Conservation (phyloP, 2,113 vertebrate species). For the Psophia crepitans region DNA sequence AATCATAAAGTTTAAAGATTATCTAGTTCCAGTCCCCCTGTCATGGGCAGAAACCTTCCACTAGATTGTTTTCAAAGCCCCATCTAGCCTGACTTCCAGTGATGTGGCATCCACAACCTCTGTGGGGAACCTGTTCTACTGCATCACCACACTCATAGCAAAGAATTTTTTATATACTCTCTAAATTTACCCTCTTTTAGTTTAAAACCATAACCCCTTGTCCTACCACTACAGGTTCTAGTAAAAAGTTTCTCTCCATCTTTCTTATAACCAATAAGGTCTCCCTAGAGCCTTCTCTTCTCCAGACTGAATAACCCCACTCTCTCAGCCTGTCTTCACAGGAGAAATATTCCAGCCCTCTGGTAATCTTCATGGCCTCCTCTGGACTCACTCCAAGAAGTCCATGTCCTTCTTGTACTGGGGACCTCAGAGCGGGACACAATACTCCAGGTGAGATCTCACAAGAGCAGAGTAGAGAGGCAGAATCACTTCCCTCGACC, state of each 20-base stretch:
- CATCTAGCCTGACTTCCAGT: background rate
- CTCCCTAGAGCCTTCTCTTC: background rate
- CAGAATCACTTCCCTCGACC: too few relatives aligned
- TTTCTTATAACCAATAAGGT: background rate
- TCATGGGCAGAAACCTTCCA: background rate
- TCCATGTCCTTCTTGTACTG: too few relatives aligned
- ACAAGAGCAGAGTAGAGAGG: too few relatives aligned
- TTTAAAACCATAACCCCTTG: background rate
- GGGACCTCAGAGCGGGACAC: too few relatives aligned
- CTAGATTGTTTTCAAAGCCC: background rate
- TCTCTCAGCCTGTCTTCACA: too few relatives aligned
- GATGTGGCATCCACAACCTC: background rate
- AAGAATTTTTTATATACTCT: background rate
- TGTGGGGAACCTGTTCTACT: background rate
- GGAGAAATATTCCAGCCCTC: too few relatives aligned
- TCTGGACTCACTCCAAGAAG: too few relatives aligned
- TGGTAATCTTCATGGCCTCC: too few relatives aligned
- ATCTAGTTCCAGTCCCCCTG: background rate
- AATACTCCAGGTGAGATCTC: too few relatives aligned
- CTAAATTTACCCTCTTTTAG: background rate
- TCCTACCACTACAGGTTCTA: background rate
- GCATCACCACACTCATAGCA: accelerated
- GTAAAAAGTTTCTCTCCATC: background rate
- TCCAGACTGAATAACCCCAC: background rate
- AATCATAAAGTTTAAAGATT: background rate